Evolutionary conservation across 1,140 invertebrate genomes (phyloP), one percentile per base, ranked within the genome.

Genomic region (Stegodyphus dumicola): DNA sequence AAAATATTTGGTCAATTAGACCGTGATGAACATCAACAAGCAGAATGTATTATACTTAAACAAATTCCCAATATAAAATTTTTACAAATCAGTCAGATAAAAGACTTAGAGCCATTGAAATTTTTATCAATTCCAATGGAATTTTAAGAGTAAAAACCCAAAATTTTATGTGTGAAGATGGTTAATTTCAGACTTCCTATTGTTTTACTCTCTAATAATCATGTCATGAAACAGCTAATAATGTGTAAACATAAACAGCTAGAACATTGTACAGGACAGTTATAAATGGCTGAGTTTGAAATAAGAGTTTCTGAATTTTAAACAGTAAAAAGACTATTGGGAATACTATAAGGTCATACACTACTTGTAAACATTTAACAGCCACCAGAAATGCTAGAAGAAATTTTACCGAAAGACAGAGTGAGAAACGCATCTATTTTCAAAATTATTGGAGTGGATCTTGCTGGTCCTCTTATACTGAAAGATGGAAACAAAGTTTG

Each of bases 401-500:
- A 5, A 5, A 5, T 49, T 13, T 66, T 77, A 51, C 64, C 76
- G 6, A 5, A 53, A n/a, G 52, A 75, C 18, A 7, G 52, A 17
- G 52, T 75, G 15, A 10, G 73, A 54, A 17, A 53, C 15, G 17
- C 76, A 48, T 7, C 76, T 51, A 13, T 52, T 51, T 77, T 77
- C 48, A 56, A 77, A 66, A 65, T 77, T 17, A 66, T n/a, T 6
- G 76, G 76, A 7, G 17, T 77, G 5, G 76, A 77, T 52, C 49
- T 77, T 6, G 54, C 56, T 9, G 76, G 76, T n/a, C 76, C 76
- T 10, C 49, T 77, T 5, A 89, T 92, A 65, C 11, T 85, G 1
- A 87, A 91, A 10, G 90, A 89, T 87, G 80, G 80, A 10, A 73
- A 79, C 18, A 92, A 92, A 76, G 88, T 87, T 6, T 92, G 91